Percentiles rank a stretch among this genome's conserved stretches.
Conservation (phyloP, 23 tunicate genomes). For the Ascidia mentula region DNA sequence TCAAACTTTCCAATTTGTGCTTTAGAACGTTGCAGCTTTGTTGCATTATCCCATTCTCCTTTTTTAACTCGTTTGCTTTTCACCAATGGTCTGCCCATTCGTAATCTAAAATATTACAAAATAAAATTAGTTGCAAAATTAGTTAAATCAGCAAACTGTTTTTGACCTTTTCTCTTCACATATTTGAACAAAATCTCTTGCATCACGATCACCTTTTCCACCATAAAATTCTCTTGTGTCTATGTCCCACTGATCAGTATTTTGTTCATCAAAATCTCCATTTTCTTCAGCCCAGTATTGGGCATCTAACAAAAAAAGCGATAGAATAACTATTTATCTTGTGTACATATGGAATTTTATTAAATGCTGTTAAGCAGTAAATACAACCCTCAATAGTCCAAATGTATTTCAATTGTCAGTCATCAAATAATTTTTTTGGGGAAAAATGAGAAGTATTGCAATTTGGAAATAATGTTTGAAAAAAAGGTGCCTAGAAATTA, state of each 20-base stretch:
- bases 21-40: neutral
- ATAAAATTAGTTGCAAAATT: neutral
- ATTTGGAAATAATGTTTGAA: too few species aligned
- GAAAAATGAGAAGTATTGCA: too few species aligned
- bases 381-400: too few species aligned
- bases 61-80: neutral
- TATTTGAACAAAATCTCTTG: conserved; percentile 15
- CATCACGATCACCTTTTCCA: conserved; percentile 74
- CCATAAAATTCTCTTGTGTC: conserved; percentile 86
- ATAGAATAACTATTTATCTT: too few species aligned
- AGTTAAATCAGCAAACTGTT: neutral
- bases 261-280: conserved; percentile 59
- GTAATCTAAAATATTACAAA: neutral
- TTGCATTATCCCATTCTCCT: neutral
- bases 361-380: too few species aligned
- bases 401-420: too few species aligned
- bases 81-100: neutral
- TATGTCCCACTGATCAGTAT: conserved; percentile 73
- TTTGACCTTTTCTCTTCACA: conserved; percentile 13
- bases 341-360: too few species aligned
- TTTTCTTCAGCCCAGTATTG: conserved; percentile 81
- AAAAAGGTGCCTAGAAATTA: too few species aligned
- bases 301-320: conserved; percentile 66
- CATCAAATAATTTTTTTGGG: too few species aligned
- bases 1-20: conserved; percentile 10